Evolutionary conservation across 2,113 vertebrate genomes (phyloP), one percentile per base, ranked within the genome.

Genomic region (Nannospalax galili): DNA sequence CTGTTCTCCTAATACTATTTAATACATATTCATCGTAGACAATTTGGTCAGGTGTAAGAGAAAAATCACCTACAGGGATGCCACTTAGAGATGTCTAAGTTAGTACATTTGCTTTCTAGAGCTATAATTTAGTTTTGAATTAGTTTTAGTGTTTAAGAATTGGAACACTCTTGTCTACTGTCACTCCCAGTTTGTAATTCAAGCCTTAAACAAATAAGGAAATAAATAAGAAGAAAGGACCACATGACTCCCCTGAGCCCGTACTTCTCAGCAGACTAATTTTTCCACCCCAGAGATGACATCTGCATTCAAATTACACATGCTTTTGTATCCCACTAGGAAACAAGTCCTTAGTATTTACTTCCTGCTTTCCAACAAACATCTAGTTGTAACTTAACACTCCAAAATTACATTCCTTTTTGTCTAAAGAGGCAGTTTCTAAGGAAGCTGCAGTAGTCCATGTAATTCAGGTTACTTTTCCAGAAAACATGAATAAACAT

Each of bases 121-220:
- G 65, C 17, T 73, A 7, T 45, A 77, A 64, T 75, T 85, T 92
- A 58, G 85, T 92, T 96, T 92, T 67, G 28, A 92, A 74, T 90
- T 74, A 32, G 6, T 84, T 58, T 81, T 58, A 65, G 19, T 40
- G 37, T 20, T 28, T 73, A 26, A 86, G 32, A 93, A 80, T 42
- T 37, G 82, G 8, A 73, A 52, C 4, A 75, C 32, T 79, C 9
- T 80, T 5, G n/a, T 74, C 75, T 91, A 17, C 56, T 92, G 26
- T 91, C 62, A 80, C 32, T 81, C 58, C 81, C 96, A 73, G 10
- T 90, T 93, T 94, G n/a, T 87, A 60, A 84, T 87, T 56, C 81
- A 48, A 64, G 80, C 32, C n/a, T 96, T 48, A 9, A 69, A 19
- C 45, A 52, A 85, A 85, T 69, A 32, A 35, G 62, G 42, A 93